phyloP scores from a whole-genome alignment of 2,888 invertebrate genomes.

The Acanthosoma haemorrhoidale region DNA sequence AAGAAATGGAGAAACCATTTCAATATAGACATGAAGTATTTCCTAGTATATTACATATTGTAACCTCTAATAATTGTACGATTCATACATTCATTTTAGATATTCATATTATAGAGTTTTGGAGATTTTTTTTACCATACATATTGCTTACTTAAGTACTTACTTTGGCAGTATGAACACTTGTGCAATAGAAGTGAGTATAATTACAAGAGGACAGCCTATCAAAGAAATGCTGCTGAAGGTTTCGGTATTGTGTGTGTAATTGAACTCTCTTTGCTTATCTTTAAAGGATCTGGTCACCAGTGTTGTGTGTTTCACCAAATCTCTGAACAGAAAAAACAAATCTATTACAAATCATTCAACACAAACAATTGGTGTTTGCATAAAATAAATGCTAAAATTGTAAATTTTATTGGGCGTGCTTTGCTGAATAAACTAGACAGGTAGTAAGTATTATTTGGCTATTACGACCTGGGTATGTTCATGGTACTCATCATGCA shows the following conservation, averaged over 20 bases:
- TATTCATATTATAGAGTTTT: no score
- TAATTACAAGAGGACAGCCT: constrained; percentile 59
- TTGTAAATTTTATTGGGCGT: neutral
- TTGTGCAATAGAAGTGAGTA: constrained; percentile 51
- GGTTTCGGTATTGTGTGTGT: constrained; percentile 60
- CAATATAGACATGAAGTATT: no score
- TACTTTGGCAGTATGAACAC: constrained; percentile 55
- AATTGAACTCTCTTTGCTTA: constrained; percentile 60
- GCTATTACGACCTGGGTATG: no score
- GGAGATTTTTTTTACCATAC: no score
- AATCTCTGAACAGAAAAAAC: constrained; percentile 50
- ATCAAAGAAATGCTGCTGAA: constrained; percentile 60
- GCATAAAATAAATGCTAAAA: no score
- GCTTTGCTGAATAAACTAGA: neutral
- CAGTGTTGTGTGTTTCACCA: constrained; percentile 61
- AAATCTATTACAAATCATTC: neutral
- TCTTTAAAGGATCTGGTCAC: constrained; percentile 63
- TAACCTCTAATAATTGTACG: no score
- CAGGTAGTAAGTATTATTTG: neutral
- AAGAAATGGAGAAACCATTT: no score
- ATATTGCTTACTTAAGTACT: no score
- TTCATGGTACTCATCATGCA: no score
- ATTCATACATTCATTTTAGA: no score
- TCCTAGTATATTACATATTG: no score
- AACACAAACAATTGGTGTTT: no score